Base-by-base conservation (phyloP, 2,888 invertebrate species). In the Metopia argyrocephala region DNA sequence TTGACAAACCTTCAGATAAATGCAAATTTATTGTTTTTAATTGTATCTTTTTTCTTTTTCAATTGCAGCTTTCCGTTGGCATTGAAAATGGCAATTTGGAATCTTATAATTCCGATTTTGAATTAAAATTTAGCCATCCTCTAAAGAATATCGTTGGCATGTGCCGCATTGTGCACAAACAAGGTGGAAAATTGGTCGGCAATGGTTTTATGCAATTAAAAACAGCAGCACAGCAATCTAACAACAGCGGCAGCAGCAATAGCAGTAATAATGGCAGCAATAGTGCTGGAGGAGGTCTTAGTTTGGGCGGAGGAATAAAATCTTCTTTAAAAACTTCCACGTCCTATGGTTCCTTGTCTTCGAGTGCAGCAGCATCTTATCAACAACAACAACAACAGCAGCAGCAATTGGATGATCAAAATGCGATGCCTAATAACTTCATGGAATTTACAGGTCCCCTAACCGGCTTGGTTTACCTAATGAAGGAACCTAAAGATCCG, bases 401-500 rank as follows among this genome's bases (percentile, higher is more conserved):
- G 48, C 75, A 82, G 65, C 70, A 73, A 12, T 9, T 28, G 15
- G 66, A 76, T 52, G 80, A 64, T 28, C 83, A 79, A 23, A 82
- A 79, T 78, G 83, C 78, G n/a, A 45, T 81, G 5, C 81, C 82
- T 82, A 86, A 83, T 75, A 88, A 86, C 84, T 89, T 90, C 83
- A 90, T 90, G 90, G 89, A 90, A 85, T 89, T 93, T 7, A 92
- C 91, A 73, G 93, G 92, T 18, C 91, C 90, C 81, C 92, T 92
- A 79, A 93, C 92, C 62, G 94, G 93, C 86, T 92, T 96, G 87
- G 93, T 95, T 85, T 96, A 96, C 90, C 92, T 95, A 85, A 91
- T 95, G 79, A 92, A 94, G 85, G 94, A 95, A 87, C 93, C 94
- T 84, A 92, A 92, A 85, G 95, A 95, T 87, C 93, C 93, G n/a